phyloP scores from a whole-genome alignment of 2,888 invertebrate genomes.

The Himalopsyche tibetana region DNA sequence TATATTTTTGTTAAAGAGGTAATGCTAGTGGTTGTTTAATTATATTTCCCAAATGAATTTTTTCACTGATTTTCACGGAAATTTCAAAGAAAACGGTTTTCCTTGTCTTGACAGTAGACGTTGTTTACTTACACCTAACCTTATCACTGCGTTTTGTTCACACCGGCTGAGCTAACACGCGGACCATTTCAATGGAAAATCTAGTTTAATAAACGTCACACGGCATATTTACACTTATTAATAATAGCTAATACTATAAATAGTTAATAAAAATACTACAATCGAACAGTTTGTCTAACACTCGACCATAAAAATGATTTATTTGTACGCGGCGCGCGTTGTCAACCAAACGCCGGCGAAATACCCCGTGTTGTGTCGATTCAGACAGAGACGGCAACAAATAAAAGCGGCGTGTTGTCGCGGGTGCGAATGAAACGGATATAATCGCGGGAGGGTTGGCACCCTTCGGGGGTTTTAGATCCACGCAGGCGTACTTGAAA shows the following conservation, averaged over 20 bases:
- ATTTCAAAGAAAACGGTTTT: constrained; percentile 18
- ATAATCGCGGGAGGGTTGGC: constrained; percentile 49
- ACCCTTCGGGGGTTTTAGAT: constrained; percentile 45
- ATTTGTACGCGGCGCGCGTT: constrained; percentile 58
- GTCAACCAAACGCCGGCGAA: constrained; percentile 62
- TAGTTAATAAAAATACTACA: constrained; percentile 47
- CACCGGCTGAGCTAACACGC: constrained; percentile 13
- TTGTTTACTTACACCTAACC: constrained; percentile 62
- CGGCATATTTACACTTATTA: constrained; percentile 8
- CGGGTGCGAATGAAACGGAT: constrained; percentile 44
- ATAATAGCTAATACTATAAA: constrained; percentile 1
- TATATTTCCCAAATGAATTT: neutral
- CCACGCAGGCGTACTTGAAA: constrained; percentile 61
- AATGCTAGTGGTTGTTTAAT: neutral
- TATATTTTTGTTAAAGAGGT: neutral
- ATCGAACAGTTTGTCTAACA: constrained; percentile 48
- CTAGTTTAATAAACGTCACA: neutral
- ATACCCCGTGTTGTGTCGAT: constrained; percentile 55
- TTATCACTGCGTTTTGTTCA: constrained; percentile 32
- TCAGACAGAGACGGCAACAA: constrained; percentile 52
- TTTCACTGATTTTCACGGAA: constrained; percentile 45
- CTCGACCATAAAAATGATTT: constrained; percentile 56
- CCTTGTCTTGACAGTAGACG: constrained; percentile 53
- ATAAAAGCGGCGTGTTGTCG: neutral
- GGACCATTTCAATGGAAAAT: neutral